These are phyloP conservation scores for Hoplostethus atlanticus DNA, from an alignment of 2,797 vertebrate genomes.

Conservation along the genomic window DNA sequence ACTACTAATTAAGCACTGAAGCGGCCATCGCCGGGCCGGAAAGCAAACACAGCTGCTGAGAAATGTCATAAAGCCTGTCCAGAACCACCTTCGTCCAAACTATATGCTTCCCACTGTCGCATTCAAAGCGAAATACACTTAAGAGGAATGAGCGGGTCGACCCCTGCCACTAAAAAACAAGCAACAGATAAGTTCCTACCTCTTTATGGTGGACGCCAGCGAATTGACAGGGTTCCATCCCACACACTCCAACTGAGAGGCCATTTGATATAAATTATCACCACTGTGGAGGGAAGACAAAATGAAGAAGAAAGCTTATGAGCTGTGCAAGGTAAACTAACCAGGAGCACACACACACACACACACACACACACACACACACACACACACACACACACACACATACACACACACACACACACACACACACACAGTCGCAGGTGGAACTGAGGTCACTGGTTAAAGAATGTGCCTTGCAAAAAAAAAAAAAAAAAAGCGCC, in stretches of 20 bases:
- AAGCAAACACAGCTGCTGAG: background rate
- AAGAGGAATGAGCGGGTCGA: no score
- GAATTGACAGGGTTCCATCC: constrained; percentile 94
- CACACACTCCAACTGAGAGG: constrained; percentile 96
- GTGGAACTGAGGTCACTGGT: constrained; percentile 10
- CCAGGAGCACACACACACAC: no score
- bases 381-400: constrained; percentile 15
- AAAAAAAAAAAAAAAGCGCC: no score
- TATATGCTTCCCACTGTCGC: no score
- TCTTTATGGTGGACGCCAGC: constrained; percentile 91
- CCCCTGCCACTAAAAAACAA: constrained; percentile 39
- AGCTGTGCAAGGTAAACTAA: constrained; percentile 42
- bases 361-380: background rate
- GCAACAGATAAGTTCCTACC: constrained; percentile 81
- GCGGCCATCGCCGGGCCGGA: background rate
- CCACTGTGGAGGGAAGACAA: constrained; percentile 85
- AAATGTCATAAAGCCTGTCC: background rate
- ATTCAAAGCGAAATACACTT: no score
- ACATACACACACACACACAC: background rate
- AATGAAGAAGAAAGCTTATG: constrained; percentile 69
- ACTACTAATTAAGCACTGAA: background rate
- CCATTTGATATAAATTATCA: constrained; percentile 98
- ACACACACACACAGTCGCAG: constrained; percentile 10
- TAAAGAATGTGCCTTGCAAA: constrained; percentile 45
- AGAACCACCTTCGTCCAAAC: background rate